phyloP scores from a whole-genome alignment of 1,140 invertebrate genomes.

The Colletes gigas region DNA sequence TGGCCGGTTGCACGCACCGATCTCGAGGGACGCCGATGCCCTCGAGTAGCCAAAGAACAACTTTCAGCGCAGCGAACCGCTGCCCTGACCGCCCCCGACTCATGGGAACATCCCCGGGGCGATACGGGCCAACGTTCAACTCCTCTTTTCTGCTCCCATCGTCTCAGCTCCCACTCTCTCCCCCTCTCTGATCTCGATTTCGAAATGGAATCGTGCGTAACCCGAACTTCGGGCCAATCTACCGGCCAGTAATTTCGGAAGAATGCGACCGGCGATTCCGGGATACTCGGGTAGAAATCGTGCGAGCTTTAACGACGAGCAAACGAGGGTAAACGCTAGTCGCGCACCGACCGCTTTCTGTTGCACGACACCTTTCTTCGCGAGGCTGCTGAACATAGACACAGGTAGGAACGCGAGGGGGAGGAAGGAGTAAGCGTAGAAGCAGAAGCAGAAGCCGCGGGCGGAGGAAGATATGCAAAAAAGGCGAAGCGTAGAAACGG shows the following conservation, averaged over 20 bases:
- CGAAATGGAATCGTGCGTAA: constrained; percentile 54
- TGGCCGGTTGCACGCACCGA: constrained; percentile 66
- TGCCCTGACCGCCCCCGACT: constrained; percentile 74
- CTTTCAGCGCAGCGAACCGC: constrained; percentile 39
- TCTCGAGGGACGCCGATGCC: constrained; percentile 57
- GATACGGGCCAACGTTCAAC: constrained; percentile 9
- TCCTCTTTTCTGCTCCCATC: background rate
- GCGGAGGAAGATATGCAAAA: background rate
- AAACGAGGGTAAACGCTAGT: background rate
- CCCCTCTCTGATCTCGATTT: constrained; percentile 61
- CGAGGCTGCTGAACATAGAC: too few relatives aligned
- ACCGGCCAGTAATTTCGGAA: constrained; percentile 62
- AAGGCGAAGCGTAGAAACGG: constrained; percentile 9
- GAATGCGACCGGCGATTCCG: constrained; percentile 57
- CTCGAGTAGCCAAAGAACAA: constrained; percentile 49
- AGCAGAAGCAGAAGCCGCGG: constrained; percentile 13
- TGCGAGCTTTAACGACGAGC: constrained; percentile 16
- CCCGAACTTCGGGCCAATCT: constrained; percentile 19
- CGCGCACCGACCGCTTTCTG: too few relatives aligned
- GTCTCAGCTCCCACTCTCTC: constrained; percentile 22
- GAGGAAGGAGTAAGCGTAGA: constrained; percentile 3
- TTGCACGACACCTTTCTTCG: background rate
- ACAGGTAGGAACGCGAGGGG: background rate
- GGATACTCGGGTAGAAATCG: constrained; percentile 25
- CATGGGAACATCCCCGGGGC: constrained; percentile 77